phyloP scores from a whole-genome alignment of 2,888 invertebrate species.

The Epinotia brunnichana region DNA sequence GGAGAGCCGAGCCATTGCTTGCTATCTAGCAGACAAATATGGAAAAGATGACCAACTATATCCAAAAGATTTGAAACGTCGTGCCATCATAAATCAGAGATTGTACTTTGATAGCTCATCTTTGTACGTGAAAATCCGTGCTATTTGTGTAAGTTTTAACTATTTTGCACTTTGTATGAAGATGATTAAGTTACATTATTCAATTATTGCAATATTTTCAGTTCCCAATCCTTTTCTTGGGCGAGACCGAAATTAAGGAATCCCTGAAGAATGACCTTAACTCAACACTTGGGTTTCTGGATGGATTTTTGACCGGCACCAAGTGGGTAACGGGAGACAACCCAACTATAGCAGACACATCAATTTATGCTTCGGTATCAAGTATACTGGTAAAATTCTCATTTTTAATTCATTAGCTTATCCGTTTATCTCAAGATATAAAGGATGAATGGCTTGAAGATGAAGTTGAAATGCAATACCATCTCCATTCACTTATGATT shows the following conservation, averaged over 20 bases:
- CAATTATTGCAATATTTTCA: conserved; percentile 58
- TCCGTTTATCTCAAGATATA: too few relatives aligned
- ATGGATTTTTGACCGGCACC: conserved; percentile 82
- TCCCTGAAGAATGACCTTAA: conserved; percentile 82
- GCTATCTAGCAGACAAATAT: conserved; percentile 85
- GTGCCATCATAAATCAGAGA: conserved; percentile 85
- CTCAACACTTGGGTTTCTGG: conserved; percentile 83
- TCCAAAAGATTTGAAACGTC: conserved; percentile 82
- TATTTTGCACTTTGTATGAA: not conserved
- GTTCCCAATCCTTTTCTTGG: conserved; percentile 85
- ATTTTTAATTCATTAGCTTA: conserved; percentile 15
- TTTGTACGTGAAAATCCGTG: conserved; percentile 85
- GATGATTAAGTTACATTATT: not conserved
- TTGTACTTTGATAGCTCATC: conserved; percentile 86
- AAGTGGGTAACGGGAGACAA: conserved; percentile 85
- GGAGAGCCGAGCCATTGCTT: conserved; percentile 87
- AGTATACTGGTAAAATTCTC: conserved; percentile 78
- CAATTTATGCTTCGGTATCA: conserved; percentile 82
- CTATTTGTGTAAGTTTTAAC: conserved; percentile 81
- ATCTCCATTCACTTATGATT: too few relatives aligned
- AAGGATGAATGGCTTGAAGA: too few relatives aligned
- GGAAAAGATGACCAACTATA: conserved; percentile 84
- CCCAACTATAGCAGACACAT: conserved; percentile 86
- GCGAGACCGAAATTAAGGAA: conserved; percentile 82
- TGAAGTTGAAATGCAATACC: too few relatives aligned